Base-by-base conservation (phyloP, 2,113 vertebrate species). In the Hemiscyllium ocellatum region DNA sequence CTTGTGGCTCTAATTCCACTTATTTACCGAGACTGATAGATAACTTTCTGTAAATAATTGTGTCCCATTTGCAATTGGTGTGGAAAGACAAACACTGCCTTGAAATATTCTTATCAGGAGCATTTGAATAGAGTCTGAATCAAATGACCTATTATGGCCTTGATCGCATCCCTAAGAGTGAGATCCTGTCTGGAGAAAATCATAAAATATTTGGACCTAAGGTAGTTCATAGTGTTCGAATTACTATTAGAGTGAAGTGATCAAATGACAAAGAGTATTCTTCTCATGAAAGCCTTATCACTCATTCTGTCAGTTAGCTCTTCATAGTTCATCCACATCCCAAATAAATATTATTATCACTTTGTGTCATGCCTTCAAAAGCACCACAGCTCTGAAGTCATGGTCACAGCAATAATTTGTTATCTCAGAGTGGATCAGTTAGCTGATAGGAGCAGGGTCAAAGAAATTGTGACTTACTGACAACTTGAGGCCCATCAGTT, bases 341-440 rank as follows among this genome's bases (percentile, higher is more conserved):
- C 95, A 95, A 95, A 96, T 0, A 96, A 96, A 96, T 69, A 96
- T n/a, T 96, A 96, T 96, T 83, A 93, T 95, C 70, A 76, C 15
- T 96, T 95, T 96, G 96, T 96, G 91, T 95, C 37, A 95, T 17
- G 89, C 3, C 95, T 91, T 96, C 96, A 96, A 96, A 96, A 96
- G 96, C 95, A 96, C 95, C 93, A 96, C 47, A 56, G 96, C 66
- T 96, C 97, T 97, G 96, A 96, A 86, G 52, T 96, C 33, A 95
- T 96, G 96, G 95, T 89, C 96, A 86, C 42, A 95, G 69, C 96
- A 97, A 96, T 96, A 97, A 96, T 94, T 94, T 66, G 12, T 47
- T 96, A 65, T 96, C 95, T 96, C n/a, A 72, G 96, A 15, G 87
- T 96, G 89, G 96, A 96, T 94, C 37, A 17, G 85, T 96, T 96